Conservation (phyloP, 2,888 invertebrate genomes). For the Augochlorella aurata region DNA sequence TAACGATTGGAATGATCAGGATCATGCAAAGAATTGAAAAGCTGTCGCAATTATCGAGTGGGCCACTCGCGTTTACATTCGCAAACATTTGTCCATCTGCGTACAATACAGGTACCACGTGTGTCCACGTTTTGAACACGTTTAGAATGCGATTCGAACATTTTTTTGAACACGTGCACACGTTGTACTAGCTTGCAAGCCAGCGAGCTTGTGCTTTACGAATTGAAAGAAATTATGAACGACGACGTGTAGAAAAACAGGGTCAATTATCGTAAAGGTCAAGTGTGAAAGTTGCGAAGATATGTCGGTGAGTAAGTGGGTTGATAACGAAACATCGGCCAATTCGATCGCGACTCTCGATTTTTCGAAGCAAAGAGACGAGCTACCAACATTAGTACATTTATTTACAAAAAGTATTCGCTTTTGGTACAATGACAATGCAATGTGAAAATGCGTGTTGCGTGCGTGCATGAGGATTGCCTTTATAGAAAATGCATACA, state of each 20-base stretch:
- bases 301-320: background rate
- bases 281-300: background rate
- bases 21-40: background rate
- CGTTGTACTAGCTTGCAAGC: background rate
- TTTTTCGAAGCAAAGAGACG: conserved; percentile 41
- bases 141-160: background rate
- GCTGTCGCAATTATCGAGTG: background rate
- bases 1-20: background rate
- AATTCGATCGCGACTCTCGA: background rate
- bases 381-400: conserved; percentile 63
- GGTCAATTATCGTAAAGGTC: background rate
- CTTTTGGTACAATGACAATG: conserved; percentile 69
- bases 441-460: conserved; percentile 57
- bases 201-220: background rate
- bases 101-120: no score
- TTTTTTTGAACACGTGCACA: background rate
- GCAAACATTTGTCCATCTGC: no score
- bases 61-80: background rate
- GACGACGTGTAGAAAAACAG: background rate
- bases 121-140: no score
- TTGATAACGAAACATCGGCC: background rate
- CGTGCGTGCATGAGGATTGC: conserved; percentile 55
- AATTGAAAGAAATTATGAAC: background rate
- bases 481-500: conserved; percentile 60
- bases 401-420: conserved; percentile 72